phyloP scores from a whole-genome alignment of 2,888 invertebrate species.

The Netelia fuscicornis region DNA sequence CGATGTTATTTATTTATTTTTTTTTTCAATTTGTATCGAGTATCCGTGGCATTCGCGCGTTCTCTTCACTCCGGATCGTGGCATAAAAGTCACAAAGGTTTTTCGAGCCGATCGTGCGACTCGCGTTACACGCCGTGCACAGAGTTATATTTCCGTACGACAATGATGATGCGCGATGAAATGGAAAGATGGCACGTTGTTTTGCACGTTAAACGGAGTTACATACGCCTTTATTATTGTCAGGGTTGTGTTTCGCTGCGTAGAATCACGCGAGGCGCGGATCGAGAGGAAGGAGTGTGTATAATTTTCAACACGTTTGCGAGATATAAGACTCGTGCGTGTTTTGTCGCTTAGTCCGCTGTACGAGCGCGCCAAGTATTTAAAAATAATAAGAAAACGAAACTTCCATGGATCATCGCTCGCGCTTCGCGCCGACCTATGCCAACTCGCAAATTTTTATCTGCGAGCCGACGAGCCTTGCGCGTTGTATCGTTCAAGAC shows the following conservation, averaged over 20 bases:
- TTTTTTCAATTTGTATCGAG: conserved; percentile 33
- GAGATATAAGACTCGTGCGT: conserved; percentile 22
- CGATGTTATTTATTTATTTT: neutral
- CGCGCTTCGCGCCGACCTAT: conserved; percentile 67
- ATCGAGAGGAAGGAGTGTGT: neutral
- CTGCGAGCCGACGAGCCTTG: conserved; percentile 45
- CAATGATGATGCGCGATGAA: neutral
- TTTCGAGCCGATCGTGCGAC: conserved; percentile 18
- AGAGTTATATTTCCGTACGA: neutral
- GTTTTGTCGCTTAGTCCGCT: neutral
- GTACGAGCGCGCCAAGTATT: neutral
- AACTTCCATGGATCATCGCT: neutral
- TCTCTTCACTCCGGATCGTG: conserved; percentile 21
- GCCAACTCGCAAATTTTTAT: conserved; percentile 70
- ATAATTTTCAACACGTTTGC: conserved; percentile 29
- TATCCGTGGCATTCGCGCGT: conserved; percentile 28
- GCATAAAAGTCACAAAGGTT: conserved; percentile 37
- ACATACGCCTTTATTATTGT: no score
- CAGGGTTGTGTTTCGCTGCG: neutral
- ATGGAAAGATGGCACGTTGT: neutral
- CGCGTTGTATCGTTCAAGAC: no score
- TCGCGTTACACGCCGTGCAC: conserved; percentile 19
- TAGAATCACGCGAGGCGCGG: neutral
- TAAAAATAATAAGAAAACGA: conserved; percentile 15
- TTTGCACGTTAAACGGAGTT: neutral